phyloP scores from a whole-genome alignment of 2,113 vertebrate genomes.

The Serinus canaria region DNA sequence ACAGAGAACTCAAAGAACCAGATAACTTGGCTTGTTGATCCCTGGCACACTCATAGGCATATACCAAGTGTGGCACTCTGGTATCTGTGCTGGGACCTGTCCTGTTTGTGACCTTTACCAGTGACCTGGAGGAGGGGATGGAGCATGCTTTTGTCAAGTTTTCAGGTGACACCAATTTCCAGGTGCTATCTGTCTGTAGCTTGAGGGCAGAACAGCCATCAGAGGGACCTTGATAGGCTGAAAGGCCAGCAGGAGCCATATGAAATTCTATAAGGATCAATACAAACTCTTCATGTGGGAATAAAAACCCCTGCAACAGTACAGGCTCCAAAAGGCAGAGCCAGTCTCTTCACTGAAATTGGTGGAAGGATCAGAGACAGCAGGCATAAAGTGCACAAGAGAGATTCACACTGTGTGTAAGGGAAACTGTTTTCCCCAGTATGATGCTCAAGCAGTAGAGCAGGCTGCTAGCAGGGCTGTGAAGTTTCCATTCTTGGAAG shows the following conservation, averaged over 20 bases:
- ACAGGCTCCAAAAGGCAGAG: background rate
- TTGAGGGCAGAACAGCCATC: background rate
- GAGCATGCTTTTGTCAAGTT: background rate
- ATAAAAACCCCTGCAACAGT: background rate
- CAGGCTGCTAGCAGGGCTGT: background rate
- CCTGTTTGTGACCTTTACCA: background rate
- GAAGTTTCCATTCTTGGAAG: background rate
- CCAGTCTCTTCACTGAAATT: background rate
- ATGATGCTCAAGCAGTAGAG: background rate
- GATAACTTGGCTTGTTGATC: background rate
- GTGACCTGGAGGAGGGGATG: background rate
- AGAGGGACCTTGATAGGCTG: background rate
- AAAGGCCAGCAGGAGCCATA: background rate
- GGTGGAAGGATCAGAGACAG: background rate
- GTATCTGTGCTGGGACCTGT: background rate
- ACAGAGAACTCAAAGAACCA: background rate
- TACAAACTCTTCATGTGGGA: background rate
- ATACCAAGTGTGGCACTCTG: background rate
- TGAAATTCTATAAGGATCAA: accelerated
- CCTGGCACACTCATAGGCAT: background rate
- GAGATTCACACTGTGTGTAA: background rate
- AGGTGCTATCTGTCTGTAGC: background rate
- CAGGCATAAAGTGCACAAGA: background rate
- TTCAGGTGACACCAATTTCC: background rate
- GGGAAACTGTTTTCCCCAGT: background rate